Evolutionary conservation across 37 sponge, comb jelly and placozoan species (phyloP), one percentile per base, ranked within the genome.

Genomic region (Spongia lamella): DNA sequence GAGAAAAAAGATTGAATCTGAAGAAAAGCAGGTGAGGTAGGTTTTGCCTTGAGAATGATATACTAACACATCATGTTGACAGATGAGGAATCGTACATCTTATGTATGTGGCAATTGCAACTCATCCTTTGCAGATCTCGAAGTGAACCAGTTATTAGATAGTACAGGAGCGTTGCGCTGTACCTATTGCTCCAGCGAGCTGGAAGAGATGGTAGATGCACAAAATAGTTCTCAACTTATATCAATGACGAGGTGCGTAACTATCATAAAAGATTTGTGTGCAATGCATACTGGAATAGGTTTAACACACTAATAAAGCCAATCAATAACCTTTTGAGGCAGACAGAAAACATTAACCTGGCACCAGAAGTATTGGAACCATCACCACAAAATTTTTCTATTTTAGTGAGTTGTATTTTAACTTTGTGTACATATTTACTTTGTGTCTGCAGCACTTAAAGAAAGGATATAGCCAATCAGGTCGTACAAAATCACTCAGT

Each of bases 361-460:
- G 86, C 90, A 19, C 80, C 83, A 0, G 83, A 78, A 20, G 13
- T 93, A 5, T 72, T 93, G 21, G 94, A 93, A 21, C 94, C 94
- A 25, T 86, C 85, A 21, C 78, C 83, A 3, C 73, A 70, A 15
- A 52, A 5, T 13, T 5, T 5, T 13, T 43, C 47, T 13, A 9
- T 43, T 43, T 9, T 43, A 38, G 68, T 68, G 20, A 39, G 33
- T 25, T 25, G 7, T 13, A 58, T 13, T 29, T 7, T 13, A 58
- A 58, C 27, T 25, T 29, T 13, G 7, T 13, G 15, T 29, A 58
- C 9, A 58, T 13, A 13, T 58, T 7, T 29, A 13, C 7, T 43
- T 5, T 43, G 47, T 43, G 47, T 43, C 47, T 43, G 5, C 47
- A 43, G 47, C 47, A 43, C 47, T 9, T 43, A 43, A 43, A 43